Conservation (phyloP, 2,888 invertebrate genomes). For the Temnothorax ravouxi region DNA sequence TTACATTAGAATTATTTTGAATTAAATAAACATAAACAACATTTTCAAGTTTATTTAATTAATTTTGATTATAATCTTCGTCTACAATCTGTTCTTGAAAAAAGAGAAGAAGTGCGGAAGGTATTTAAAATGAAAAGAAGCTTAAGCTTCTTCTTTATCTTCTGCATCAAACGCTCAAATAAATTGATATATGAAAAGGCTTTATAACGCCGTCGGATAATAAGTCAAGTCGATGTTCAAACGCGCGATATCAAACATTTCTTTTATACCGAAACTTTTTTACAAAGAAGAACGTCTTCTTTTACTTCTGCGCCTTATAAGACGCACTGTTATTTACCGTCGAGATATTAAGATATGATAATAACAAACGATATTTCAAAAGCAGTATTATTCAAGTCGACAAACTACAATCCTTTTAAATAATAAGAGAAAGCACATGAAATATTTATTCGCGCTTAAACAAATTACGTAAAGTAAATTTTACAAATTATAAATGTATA, state of each 20-base stretch:
- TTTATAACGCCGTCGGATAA: constrained; percentile 60
- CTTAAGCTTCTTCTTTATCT: constrained; percentile 56
- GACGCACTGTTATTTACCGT: background rate
- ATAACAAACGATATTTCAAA: background rate
- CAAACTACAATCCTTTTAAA: constrained; percentile 8
- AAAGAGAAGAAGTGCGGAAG: constrained; percentile 4
- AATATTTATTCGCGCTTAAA: background rate
- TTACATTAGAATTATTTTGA: background rate
- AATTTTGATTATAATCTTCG: background rate
- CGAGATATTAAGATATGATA: constrained; percentile 19
- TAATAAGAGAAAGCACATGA: background rate
- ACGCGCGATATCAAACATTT: constrained; percentile 15
- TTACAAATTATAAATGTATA: constrained; percentile 8
- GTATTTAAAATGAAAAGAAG: constrained; percentile 51
- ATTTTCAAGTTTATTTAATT: background rate
- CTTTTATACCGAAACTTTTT: constrained; percentile 22
- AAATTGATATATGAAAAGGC: constrained; percentile 62
- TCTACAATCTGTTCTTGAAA: background rate
- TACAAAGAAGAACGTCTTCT: background rate
- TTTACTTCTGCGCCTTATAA: background rate
- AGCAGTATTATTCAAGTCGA: background rate
- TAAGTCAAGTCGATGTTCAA: constrained; percentile 48
- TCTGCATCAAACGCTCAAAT: constrained; percentile 51
- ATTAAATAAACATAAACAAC: background rate
- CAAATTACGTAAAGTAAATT: background rate